These are phyloP conservation scores for Entosphenus tridentatus DNA, from an alignment of 2,113 vertebrate species.

Conservation along the genomic window DNA sequence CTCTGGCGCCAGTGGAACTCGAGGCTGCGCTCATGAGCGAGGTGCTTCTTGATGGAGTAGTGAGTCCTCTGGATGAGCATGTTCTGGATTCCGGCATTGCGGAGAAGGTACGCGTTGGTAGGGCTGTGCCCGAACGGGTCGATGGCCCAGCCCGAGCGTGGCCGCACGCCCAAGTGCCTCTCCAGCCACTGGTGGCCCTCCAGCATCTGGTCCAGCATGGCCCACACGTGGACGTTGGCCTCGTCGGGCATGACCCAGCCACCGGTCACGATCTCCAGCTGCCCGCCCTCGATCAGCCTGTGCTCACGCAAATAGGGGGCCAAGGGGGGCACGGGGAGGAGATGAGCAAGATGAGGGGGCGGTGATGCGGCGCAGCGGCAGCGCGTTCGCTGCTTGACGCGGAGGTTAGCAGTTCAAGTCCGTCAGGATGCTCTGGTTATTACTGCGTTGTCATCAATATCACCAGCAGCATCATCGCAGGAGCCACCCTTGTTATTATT, in stretches of 20 bases:
- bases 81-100: slow-evolving; percentile 63
- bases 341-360: too few species aligned
- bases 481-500: too few species aligned
- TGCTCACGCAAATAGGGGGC: too few species aligned
- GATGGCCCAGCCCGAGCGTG: slow-evolving; percentile 63
- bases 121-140: slow-evolving; percentile 88
- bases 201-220: slow-evolving; percentile 87
- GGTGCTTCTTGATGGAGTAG: slow-evolving; percentile 89
- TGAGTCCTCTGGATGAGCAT: slow-evolving; percentile 96
- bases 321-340: too few species aligned
- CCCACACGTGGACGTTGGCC: slow-evolving; percentile 78
- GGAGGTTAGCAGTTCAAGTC: too few species aligned
- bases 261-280: slow-evolving; percentile 79
- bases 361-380: too few species aligned
- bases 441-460: too few species aligned
- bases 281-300: slow-evolving; percentile 43
- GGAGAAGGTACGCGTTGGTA: slow-evolving; percentile 77
- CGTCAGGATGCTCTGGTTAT: too few species aligned
- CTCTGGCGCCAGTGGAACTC: slow-evolving; percentile 98
- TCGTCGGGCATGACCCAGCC: slow-evolving; percentile 98
- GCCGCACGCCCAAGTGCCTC: slow-evolving; percentile 62
- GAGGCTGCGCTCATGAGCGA: slow-evolving; percentile 52
- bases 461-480: too few species aligned
- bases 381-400: too few species aligned
- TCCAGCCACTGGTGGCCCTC: slow-evolving; percentile 96